Percentiles rank a stretch among this genome's conserved stretches.
Evolutionary conservation across 1,140 invertebrate species (phyloP).

Genomic region (Pogonomyrmex barbatus): DNA sequence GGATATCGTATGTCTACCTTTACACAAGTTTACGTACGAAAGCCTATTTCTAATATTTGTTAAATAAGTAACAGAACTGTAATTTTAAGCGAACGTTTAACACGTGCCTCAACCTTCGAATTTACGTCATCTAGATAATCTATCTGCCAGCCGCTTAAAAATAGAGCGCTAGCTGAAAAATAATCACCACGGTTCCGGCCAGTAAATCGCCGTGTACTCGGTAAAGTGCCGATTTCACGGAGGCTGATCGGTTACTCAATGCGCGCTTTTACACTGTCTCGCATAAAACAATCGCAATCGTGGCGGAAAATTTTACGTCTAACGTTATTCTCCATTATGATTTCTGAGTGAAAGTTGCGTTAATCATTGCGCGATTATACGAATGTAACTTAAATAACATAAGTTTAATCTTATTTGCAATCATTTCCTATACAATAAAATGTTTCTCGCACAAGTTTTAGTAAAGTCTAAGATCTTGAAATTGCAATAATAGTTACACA

Average conservation of each 20-base stretch:
- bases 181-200: not conserved
- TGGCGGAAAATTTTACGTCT: constrained; percentile 29
- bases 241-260: constrained; percentile 49
- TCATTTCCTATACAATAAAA: not conserved
- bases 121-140: constrained; percentile 43
- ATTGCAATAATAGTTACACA: not conserved
- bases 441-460: not conserved
- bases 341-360: constrained; percentile 51
- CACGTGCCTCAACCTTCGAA: not conserved
- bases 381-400: not conserved
- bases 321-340: not conserved
- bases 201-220: not conserved
- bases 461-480: not conserved
- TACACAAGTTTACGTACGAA: not conserved
- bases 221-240: constrained; percentile 53
- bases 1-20: not conserved
- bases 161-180: constrained; percentile 23
- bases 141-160: not conserved
- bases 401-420: not conserved
- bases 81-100: not conserved
- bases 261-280: not conserved
- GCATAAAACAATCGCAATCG: not conserved
- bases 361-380: constrained; percentile 10
- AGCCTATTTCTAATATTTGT: constrained; percentile 5
- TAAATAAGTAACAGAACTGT: not conserved